Evolutionary conservation across 2,113 vertebrate genomes (phyloP).

Genomic region (Oncorhynchus kisutch): DNA sequence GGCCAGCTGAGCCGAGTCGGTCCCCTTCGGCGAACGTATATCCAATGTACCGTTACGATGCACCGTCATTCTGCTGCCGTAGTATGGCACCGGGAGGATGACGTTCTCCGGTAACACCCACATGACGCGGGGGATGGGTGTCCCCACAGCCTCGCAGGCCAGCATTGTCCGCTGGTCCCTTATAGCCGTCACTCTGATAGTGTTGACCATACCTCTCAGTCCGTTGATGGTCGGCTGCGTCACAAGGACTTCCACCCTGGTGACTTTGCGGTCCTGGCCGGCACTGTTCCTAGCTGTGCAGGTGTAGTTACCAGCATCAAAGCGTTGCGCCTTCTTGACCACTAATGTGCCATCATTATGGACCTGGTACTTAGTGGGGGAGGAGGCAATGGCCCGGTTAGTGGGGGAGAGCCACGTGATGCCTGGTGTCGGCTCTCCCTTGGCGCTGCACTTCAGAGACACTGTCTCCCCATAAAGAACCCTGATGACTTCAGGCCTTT

Average conservation of each 20-base stretch:
- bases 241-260: slow-evolving; percentile 75
- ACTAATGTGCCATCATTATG: slow-evolving; percentile 80
- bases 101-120: slow-evolving; percentile 89
- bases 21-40: slow-evolving; percentile 71
- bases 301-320: slow-evolving; percentile 89
- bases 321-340: slow-evolving; percentile 82
- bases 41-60: slow-evolving; percentile 89
- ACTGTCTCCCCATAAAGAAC: slow-evolving; percentile 80
- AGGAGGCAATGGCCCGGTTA: slow-evolving; percentile 69
- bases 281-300: slow-evolving; percentile 78
- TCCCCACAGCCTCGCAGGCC: slow-evolving; percentile 80
- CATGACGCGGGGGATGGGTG: slow-evolving; percentile 76
- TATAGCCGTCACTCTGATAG: slow-evolving; percentile 65
- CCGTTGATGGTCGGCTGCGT: slow-evolving; percentile 82
- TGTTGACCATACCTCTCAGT: slow-evolving; percentile 55
- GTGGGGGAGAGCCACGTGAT: slow-evolving; percentile 86
- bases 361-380: slow-evolving; percentile 80
- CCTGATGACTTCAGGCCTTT: slow-evolving; percentile 29
- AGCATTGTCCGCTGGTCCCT: slow-evolving; percentile 73
- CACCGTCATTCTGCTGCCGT: slow-evolving; percentile 80
- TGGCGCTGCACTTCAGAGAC: slow-evolving; percentile 74
- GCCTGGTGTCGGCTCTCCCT: slow-evolving; percentile 77
- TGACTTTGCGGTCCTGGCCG: slow-evolving; percentile 78
- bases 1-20: slow-evolving; percentile 76
- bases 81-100: slow-evolving; percentile 84